Percentiles rank a stretch among this genome's conserved stretches.
phyloP scores from a whole-genome alignment of 2,888 invertebrate species.

The Dryadula phaetusa region DNA sequence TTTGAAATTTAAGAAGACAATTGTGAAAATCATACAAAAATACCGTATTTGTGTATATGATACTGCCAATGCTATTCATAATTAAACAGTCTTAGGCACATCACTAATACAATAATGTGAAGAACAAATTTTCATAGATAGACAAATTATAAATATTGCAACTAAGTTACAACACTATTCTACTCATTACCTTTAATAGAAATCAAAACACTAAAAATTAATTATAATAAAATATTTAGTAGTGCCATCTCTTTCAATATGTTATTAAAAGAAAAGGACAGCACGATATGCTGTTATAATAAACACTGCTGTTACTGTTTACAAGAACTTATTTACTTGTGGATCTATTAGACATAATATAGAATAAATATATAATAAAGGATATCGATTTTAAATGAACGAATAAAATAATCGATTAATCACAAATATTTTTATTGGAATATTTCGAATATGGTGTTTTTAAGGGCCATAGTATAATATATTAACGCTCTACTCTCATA shows the following conservation, averaged over 20 bases:
- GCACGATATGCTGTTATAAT: background rate
- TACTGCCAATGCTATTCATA: no score
- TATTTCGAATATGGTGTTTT: background rate
- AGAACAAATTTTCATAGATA: background rate
- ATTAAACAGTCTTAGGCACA: no score
- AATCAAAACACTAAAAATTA: no score
- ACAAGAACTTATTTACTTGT: background rate
- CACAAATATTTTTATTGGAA: no score
- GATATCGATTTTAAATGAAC: background rate
- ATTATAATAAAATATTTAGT: background rate
- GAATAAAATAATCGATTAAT: background rate
- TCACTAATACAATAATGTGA: background rate
- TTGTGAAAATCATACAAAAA: no score
- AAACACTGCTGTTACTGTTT: background rate
- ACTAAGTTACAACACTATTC: background rate
- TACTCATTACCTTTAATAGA: background rate
- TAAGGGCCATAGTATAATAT: background rate
- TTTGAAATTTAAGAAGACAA: no score
- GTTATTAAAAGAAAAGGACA: background rate
- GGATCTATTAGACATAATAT: background rate
- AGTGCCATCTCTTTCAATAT: background rate
- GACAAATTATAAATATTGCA: background rate
- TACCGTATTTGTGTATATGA: no score
- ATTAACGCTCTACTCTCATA: background rate
- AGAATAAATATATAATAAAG: background rate